A percentile compares a stretch with the other conserved stretches of the same genome.
Conservation (phyloP, 1,140 invertebrate genomes). For the Lethocerus indicus region DNA sequence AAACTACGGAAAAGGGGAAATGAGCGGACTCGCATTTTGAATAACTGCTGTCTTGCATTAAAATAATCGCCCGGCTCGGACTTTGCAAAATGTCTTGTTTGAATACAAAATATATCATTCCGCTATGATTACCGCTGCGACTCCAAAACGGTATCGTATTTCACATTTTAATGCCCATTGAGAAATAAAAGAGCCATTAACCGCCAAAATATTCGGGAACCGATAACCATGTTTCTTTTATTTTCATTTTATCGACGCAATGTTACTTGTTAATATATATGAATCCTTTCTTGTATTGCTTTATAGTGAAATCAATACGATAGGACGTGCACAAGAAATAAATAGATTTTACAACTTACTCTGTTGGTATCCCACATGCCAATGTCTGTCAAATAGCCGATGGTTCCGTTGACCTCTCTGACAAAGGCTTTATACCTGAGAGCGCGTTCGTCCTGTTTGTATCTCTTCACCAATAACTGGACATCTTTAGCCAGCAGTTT, state of each 20-base stretch:
- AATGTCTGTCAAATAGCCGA: not conserved
- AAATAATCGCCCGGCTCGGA: too few species aligned
- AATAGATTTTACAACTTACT: not conserved
- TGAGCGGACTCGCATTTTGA: too few species aligned
- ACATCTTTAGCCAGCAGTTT: not conserved
- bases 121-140: too few species aligned
- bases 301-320: not conserved
- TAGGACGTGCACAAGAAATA: not conserved
- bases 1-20: too few species aligned
- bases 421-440: conserved; percentile 2
- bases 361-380: not conserved
- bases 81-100: too few species aligned
- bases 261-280: not conserved
- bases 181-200: too few species aligned
- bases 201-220: too few species aligned
- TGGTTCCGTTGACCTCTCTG: not conserved
- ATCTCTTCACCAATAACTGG: conserved; percentile 1
- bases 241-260: not conserved
- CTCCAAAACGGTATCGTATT: too few species aligned
- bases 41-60: too few species aligned
- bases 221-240: not conserved
- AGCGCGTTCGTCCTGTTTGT: not conserved
- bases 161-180: too few species aligned
- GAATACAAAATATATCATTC: too few species aligned
- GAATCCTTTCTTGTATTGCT: not conserved